These are phyloP conservation scores for Bombyx huttoni DNA, from an alignment of 2,888 invertebrate species.

Conservation along the genomic window DNA sequence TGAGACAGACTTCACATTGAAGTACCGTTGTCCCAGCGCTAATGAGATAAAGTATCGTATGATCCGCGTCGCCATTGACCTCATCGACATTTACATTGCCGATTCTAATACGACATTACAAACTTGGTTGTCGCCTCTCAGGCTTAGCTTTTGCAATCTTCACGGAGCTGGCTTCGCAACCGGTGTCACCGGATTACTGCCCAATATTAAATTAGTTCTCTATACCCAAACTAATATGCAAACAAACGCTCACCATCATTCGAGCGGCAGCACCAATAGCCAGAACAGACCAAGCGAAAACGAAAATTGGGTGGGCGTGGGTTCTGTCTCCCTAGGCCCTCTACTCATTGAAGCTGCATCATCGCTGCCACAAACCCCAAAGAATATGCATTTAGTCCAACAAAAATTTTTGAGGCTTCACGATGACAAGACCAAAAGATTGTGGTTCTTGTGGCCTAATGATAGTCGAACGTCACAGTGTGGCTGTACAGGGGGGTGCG, in stretches of 20 bases:
- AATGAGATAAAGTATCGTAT: constrained; percentile 95
- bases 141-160: constrained; percentile 93
- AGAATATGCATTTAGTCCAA: constrained; percentile 82
- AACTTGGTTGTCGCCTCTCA: constrained; percentile 89
- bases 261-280: constrained; percentile 61
- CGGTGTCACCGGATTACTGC: constrained; percentile 89
- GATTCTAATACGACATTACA: constrained; percentile 91
- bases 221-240: constrained; percentile 78
- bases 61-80: constrained; percentile 90
- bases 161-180: constrained; percentile 93
- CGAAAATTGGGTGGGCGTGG: constrained; percentile 93
- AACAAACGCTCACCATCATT: constrained; percentile 64
- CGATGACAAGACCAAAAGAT: constrained; percentile 86
- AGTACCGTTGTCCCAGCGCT: constrained; percentile 83
- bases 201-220: constrained; percentile 76
- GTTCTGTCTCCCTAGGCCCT: constrained; percentile 91
- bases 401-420: constrained; percentile 87
- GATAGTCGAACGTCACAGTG: constrained; percentile 83
- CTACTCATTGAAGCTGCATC: constrained; percentile 90
- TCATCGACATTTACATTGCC: constrained; percentile 90
- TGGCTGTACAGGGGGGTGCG: constrained; percentile 95
- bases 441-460: constrained; percentile 95
- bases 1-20: constrained; percentile 77
- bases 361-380: constrained; percentile 83
- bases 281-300: constrained; percentile 48